A percentile compares a stretch with the other conserved stretches of the same genome.
phyloP scores from a whole-genome alignment of 2,113 vertebrate genomes.

The Nasalis larvatus region DNA sequence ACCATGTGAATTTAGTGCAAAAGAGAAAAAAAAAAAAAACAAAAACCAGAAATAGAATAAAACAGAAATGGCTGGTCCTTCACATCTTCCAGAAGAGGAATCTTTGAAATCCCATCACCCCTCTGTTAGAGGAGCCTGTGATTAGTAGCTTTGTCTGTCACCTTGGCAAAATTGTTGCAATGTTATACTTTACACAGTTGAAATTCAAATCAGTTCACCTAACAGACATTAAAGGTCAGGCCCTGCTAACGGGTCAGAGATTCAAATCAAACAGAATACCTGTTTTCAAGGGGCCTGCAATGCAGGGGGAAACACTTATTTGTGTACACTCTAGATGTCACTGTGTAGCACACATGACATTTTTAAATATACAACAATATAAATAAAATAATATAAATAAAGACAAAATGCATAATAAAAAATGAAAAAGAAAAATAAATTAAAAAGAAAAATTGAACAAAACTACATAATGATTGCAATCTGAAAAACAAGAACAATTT shows the following conservation, averaged over 20 bases:
- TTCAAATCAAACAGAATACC: background rate
- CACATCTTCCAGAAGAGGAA: constrained; percentile 32
- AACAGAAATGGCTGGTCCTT: constrained; percentile 27
- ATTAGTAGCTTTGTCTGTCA: constrained; percentile 32
- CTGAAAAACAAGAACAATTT: background rate
- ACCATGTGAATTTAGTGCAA: background rate
- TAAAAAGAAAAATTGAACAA: background rate
- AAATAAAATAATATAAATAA: background rate
- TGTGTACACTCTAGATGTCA: fast-evolving
- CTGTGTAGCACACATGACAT: background rate
- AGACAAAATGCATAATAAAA: background rate
- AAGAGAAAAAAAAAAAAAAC: background rate
- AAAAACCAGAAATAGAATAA: no score
- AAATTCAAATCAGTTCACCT: background rate
- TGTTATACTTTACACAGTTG: background rate
- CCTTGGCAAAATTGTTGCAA: background rate
- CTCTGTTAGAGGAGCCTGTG: background rate
- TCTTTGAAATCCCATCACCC: constrained; percentile 29
- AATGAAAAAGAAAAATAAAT: background rate
- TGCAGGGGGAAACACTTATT: background rate
- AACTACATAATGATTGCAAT: no score
- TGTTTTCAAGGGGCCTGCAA: background rate
- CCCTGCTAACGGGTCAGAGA: background rate
- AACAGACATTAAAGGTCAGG: background rate
- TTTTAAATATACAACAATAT: background rate